Percentiles rank a stretch among this genome's conserved stretches.
These are phyloP conservation scores for Dunckerocampus dactyliophorus DNA, from an alignment of 2,113 vertebrate species.

Conservation along the genomic window DNA sequence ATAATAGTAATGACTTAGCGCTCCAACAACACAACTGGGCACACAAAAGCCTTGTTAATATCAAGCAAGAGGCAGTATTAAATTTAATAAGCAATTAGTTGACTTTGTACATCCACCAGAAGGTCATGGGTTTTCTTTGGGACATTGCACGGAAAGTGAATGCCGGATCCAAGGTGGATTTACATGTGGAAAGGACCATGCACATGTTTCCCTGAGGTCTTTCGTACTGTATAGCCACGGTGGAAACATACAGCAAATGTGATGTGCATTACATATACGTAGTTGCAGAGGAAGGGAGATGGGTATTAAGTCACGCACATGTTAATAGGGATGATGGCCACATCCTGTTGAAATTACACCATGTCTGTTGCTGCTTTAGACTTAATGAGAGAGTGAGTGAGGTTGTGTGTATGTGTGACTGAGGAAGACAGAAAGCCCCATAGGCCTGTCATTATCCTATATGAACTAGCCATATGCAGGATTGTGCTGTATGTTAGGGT, in stretches of 20 bases:
- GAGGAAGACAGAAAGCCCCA: slow-evolving; percentile 39
- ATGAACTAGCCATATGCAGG: slow-evolving; percentile 47
- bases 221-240: slow-evolving; percentile 47
- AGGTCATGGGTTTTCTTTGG: slow-evolving; percentile 33
- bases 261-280: slow-evolving; percentile 44
- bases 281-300: slow-evolving; percentile 46
- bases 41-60: slow-evolving; percentile 39
- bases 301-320: slow-evolving; percentile 57
- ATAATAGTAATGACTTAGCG: slow-evolving; percentile 52
- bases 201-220: slow-evolving; percentile 38
- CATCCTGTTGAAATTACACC: slow-evolving; percentile 67
- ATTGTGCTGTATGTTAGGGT: slow-evolving; percentile 22
- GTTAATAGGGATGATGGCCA: slow-evolving; percentile 57
- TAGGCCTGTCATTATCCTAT: slow-evolving; percentile 59
- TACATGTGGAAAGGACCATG: slow-evolving; percentile 29
- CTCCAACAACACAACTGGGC: slow-evolving; percentile 48
- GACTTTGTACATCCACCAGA: slow-evolving; percentile 34
- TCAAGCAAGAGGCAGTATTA: slow-evolving; percentile 51
- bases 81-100: slow-evolving; percentile 61
- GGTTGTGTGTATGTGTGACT: slow-evolving; percentile 29
- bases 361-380: slow-evolving; percentile 59
- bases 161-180: slow-evolving; percentile 47
- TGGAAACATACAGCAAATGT: slow-evolving; percentile 46
- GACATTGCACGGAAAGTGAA: slow-evolving; percentile 38
- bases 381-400: slow-evolving; percentile 50